Evolutionary conservation across 2,888 invertebrate species (phyloP), one percentile per base, ranked within the genome.

Genomic region (Synergus umbraculus): DNA sequence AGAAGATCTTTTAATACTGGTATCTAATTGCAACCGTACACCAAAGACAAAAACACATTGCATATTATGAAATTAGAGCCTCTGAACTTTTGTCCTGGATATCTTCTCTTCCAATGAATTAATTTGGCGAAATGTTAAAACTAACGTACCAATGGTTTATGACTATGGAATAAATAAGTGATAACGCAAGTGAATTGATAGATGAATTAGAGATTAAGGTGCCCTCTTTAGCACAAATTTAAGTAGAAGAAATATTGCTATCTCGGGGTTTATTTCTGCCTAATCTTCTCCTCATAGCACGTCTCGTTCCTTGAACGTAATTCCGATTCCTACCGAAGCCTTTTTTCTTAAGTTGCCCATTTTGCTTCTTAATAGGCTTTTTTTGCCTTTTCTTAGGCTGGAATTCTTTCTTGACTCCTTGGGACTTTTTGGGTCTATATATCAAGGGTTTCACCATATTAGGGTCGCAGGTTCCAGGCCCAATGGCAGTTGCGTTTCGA

Each of bases 1-100:
- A 85, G 85, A 90, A 89, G 87, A 89, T 86, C 88, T 87, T 85
- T 88, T 91, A 91, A 91, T 91, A 91, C 91, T 91, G 91, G 86
- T 90, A 85, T 87, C 86, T 86, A 82, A 89, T 73, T 73, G 49
- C 66, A 66, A 12, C 65, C 43, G 12, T 22, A 60, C 18, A 29
- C 29, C 43, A 67, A 67, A 41, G 37, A 29, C 69, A 76, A 76
- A 65, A 69, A 54, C 43, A 44, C n/a, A n/a, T n/a, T 54, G 8
- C n/a, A 54, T 54, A n/a, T 8, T 9, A 22, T 22, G 10, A 60
- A 12, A 12, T 60, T 4, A 60, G 5, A 12, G 22, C 22, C 18
- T 60, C 60, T 60, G 60, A 60, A 60, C 60, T 29, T 54, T 60
- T 22, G 12, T 60, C 60, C 22, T 12, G 22, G 22, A 18, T 60